Evolutionary conservation across 2,888 invertebrate genomes (phyloP), one percentile per base, ranked within the genome.

Genomic region (Dolomedes plantarius): DNA sequence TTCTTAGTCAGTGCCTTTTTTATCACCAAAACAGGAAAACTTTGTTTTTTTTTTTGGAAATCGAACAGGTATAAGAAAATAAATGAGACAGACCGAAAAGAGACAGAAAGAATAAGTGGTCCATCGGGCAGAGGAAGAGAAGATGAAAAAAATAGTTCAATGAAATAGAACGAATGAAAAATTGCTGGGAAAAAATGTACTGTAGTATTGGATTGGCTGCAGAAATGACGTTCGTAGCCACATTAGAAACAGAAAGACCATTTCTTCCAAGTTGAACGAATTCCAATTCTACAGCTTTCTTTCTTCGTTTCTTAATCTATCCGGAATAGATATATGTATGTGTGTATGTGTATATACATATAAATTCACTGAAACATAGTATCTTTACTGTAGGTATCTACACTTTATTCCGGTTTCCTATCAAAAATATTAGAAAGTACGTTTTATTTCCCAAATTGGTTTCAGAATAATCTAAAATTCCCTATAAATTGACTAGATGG

Each of bases 181-280:
- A 72, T 72, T 29, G 64, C 32, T 46, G 46, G 64, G 62, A 72
- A 76, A 85, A 78, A 73, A 29, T 32, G 31, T 73, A 13, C 64
- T 50, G 46, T 73, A 67, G 73, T 73, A 77, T 73, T 73, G 77
- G 73, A 85, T 77, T 85, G 83, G 67, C 73, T 78, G 77, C 50
- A 23, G 77, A 77, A 85, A 77, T 77, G 62, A 65, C 73, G 71
- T 39, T 69, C 65, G 72, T 67, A 73, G 77, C 77, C 83, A 85
- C 77, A 85, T 85, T 85, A 85, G 73, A 73, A 85, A 85, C 77
- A 71, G 31, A 77, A 82, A 81, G 81, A 50, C 76, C 72, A 76
- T 76, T 85, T 77, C 73, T 77, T 68, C 67, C 39, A 50, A 85
- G 83, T 85, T 85, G 83, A 85, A 78, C 77, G 83, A 77, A 85